phyloP scores from a whole-genome alignment of 2,888 invertebrate genomes.

The Melanotus villosus region DNA sequence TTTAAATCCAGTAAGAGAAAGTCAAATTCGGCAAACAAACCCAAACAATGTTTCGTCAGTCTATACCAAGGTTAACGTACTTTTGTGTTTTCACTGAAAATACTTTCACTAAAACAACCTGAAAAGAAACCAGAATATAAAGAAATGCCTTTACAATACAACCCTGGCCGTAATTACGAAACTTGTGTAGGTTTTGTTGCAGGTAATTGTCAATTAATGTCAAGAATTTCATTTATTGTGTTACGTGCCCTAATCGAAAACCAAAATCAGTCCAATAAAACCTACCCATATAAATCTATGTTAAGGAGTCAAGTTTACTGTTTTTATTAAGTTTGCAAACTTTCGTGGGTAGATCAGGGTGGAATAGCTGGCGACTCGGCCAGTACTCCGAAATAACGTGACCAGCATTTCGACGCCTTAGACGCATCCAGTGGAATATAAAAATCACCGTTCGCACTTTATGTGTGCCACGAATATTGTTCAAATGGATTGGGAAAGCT shows the following conservation, averaged over 20 bases:
- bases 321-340: conserved; percentile 27
- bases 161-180: no score
- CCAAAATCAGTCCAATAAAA: conserved; percentile 23
- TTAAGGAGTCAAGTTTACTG: conserved; percentile 23
- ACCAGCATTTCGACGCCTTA: conserved; percentile 15
- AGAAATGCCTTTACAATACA: no score
- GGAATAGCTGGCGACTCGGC: conserved; percentile 26
- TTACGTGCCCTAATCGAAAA: conserved; percentile 13
- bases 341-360: conserved; percentile 27
- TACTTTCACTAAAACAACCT: no score
- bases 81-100: no score
- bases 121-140: no score
- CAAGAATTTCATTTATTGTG: conserved; percentile 4
- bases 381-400: conserved; percentile 28
- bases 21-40: no score
- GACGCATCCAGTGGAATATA: conserved; percentile 25
- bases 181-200: no score
- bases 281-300: conserved; percentile 17
- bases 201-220: background rate
- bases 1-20: no score
- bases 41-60: no score
- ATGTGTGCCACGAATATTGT: conserved; percentile 23
- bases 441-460: conserved; percentile 34
- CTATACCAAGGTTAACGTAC: no score
- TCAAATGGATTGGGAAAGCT: conserved; percentile 10